phyloP scores from a whole-genome alignment of 2,888 invertebrate genomes.

The Operophtera brumata region DNA sequence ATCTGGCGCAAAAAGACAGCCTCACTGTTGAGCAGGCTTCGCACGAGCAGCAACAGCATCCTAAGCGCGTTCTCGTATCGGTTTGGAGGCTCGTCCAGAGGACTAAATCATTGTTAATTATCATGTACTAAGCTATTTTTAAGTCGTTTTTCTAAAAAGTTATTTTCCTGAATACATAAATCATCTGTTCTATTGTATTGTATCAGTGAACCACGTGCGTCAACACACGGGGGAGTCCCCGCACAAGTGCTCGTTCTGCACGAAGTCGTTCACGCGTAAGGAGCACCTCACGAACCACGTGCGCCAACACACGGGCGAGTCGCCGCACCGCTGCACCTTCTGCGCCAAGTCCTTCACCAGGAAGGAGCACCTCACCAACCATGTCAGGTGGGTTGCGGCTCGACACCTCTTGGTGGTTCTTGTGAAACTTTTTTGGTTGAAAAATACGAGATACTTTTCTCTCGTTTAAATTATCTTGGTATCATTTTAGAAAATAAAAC shows the following conservation, averaged over 20 bases:
- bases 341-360: conserved; percentile 92
- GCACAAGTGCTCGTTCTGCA: conserved; percentile 88
- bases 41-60: too few relatives aligned
- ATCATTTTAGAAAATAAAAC: too few relatives aligned
- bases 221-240: conserved; percentile 90
- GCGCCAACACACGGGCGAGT: conserved; percentile 93
- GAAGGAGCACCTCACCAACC: conserved; percentile 92
- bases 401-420: not conserved
- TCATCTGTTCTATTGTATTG: too few relatives aligned
- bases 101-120: too few relatives aligned
- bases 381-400: conserved; percentile 81
- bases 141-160: too few relatives aligned
- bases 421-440: conserved; percentile 3
- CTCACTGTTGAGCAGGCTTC: too few relatives aligned
- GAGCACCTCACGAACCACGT: conserved; percentile 93
- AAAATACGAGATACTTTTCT: not conserved
- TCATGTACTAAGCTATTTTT: too few relatives aligned
- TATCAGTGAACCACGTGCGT: conserved; percentile 84
- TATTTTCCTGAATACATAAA: too few relatives aligned
- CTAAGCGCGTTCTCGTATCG: too few relatives aligned
- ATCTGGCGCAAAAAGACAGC: too few relatives aligned
- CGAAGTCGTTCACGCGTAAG: conserved; percentile 89
- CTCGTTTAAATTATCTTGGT: too few relatives aligned
- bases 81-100: too few relatives aligned
- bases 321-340: conserved; percentile 91